phyloP scores from a whole-genome alignment of 2,888 invertebrate species.

The Morinoia aosen region DNA sequence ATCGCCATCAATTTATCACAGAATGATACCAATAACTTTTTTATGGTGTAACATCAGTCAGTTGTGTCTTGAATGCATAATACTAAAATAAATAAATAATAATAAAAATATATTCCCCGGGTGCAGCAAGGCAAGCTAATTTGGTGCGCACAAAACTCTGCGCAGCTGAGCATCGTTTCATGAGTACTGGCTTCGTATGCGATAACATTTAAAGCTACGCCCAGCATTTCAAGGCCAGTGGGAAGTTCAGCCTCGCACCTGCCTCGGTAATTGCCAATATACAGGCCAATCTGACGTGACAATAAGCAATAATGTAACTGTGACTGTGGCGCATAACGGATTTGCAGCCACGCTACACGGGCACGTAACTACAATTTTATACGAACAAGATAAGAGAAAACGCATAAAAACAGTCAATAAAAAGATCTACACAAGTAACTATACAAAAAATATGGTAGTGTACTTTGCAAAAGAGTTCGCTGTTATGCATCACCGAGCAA shows the following conservation, averaged over 20 bases:
- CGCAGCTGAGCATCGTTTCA: background rate
- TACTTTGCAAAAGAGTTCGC: background rate
- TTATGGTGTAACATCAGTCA: background rate
- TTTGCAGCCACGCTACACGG: background rate
- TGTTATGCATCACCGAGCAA: background rate
- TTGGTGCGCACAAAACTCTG: background rate
- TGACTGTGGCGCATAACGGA: background rate
- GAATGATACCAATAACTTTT: background rate
- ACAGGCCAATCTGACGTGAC: background rate
- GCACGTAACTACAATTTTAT: background rate
- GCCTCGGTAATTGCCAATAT: slow-evolving; percentile 8
- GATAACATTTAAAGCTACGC: background rate
- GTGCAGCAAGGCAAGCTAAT: background rate
- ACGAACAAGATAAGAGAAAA: background rate
- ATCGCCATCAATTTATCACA: no score
- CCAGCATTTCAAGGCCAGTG: background rate
- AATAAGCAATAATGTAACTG: slow-evolving; percentile 1
- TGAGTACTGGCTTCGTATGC: background rate
- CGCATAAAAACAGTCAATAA: background rate
- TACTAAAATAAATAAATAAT: background rate
- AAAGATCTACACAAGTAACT: background rate
- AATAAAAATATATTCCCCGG: background rate
- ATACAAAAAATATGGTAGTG: background rate
- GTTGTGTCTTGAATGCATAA: background rate
- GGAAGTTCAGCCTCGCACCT: background rate